These are phyloP conservation scores for Molossus molossus DNA, from an alignment of 2,797 vertebrate genomes.

Conservation along the genomic window DNA sequence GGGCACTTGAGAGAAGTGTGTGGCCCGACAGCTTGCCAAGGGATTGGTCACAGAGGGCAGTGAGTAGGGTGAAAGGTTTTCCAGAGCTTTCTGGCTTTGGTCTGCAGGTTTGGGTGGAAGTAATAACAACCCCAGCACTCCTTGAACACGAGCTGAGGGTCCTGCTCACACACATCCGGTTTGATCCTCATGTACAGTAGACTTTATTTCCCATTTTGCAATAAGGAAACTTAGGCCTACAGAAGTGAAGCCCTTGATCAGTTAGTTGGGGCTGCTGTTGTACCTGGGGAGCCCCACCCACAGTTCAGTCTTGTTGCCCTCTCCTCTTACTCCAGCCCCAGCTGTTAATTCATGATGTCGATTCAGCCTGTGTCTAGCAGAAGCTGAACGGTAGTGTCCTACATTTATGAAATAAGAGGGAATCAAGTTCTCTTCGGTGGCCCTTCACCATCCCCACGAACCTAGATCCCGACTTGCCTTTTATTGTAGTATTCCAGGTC, in stretches of 20 bases:
- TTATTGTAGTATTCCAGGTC: slow-evolving; percentile 62
- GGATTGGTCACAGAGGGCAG: not conserved
- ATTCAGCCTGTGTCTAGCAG: not conserved
- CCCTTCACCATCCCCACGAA: not conserved
- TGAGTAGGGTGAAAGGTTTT: not conserved
- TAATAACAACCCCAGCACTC: not conserved
- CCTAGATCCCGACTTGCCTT: slow-evolving; percentile 31
- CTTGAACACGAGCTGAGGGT: not conserved
- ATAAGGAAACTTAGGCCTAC: slow-evolving; percentile 20
- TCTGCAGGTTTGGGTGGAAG: not conserved
- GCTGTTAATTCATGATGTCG: not conserved
- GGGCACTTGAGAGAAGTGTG: not conserved
- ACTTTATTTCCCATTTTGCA: not conserved
- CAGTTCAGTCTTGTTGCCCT: not conserved
- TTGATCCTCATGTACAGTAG: not conserved
- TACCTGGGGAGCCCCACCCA: not conserved
- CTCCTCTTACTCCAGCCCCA: not conserved
- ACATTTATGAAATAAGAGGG: not conserved
- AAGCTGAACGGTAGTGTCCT: not conserved
- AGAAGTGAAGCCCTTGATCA: not conserved
- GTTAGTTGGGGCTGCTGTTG: not conserved
- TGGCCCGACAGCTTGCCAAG: not conserved
- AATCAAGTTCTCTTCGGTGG: not conserved
- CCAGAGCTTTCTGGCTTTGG: not conserved
- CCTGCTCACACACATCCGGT: not conserved